A percentile compares a stretch with the other conserved stretches of the same genome.
These are phyloP conservation scores for Fistularia commersonii DNA, from an alignment of 2,797 vertebrate genomes.

Conservation along the genomic window DNA sequence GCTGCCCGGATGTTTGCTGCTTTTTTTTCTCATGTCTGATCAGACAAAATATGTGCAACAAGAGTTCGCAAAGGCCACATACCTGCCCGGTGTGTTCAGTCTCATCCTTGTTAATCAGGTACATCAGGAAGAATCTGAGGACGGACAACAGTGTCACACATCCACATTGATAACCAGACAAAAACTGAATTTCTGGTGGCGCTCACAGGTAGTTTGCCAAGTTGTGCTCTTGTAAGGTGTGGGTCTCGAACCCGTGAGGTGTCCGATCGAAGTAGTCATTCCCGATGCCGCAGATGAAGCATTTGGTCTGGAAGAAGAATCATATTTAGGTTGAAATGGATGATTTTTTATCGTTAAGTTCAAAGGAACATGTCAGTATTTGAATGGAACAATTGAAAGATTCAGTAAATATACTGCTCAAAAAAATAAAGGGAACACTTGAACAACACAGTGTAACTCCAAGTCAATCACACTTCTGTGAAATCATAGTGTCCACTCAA, in stretches of 20 bases:
- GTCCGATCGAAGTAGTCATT: constrained; percentile 97
- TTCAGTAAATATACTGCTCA: too few species aligned
- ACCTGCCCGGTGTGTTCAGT: constrained; percentile 99
- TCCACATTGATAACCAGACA: background rate
- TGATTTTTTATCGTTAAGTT: background rate
- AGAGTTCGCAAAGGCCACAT: constrained; percentile 1
- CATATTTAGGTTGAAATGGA: background rate
- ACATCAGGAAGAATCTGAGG: constrained; percentile 96
- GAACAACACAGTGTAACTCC: too few species aligned
- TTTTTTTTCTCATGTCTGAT: background rate
- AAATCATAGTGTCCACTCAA: too few species aligned
- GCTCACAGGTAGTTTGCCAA: constrained; percentile 98
- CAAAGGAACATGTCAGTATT: too few species aligned
- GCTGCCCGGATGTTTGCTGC: constrained; percentile 5
- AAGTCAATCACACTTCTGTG: too few species aligned
- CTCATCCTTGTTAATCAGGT: constrained; percentile 98
- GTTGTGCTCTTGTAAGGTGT: constrained; percentile 99
- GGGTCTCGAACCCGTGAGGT: constrained; percentile 97
- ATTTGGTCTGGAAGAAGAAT: constrained; percentile 84
- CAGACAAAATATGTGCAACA: background rate
- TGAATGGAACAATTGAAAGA: too few species aligned
- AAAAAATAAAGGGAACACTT: too few species aligned
- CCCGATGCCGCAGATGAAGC: constrained; percentile 98
- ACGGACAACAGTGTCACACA: background rate
- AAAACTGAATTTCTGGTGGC: background rate